Evolutionary conservation across 2,888 invertebrate species (phyloP).

Genomic region (Cybosia mesomella): DNA sequence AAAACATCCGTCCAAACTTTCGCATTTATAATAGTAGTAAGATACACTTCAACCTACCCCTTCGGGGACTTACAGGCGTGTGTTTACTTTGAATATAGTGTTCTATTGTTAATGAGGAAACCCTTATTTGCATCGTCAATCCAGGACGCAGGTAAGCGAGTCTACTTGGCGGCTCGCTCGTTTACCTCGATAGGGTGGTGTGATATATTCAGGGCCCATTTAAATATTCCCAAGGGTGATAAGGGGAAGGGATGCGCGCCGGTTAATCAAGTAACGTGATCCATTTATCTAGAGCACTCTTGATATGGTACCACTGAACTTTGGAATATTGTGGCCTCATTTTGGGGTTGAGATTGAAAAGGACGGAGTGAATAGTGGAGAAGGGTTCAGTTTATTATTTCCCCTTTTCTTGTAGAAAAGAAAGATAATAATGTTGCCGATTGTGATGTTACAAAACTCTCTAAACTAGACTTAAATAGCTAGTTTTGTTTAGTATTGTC

Average conservation of each 20-base stretch:
- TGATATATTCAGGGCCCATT: conserved; percentile 85
- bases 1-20: neutral
- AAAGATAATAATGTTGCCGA: neutral
- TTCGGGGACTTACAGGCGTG: neutral
- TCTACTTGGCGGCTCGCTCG: conserved; percentile 68
- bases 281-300: conserved; percentile 85
- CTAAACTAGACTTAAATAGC: neutral
- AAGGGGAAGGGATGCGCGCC: conserved; percentile 83
- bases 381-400: neutral
- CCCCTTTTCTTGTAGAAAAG: neutral
- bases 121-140: conserved; percentile 76
- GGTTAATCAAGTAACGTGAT: conserved; percentile 87
- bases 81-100: conserved; percentile 52
- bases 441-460: neutral
- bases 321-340: conserved; percentile 81
- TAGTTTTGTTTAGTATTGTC: neutral
- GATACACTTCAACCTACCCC: neutral
- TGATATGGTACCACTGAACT: conserved; percentile 82
- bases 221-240: conserved; percentile 86
- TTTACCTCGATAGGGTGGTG: conserved; percentile 79
- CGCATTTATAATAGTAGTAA: neutral
- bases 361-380: conserved; percentile 15
- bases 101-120: conserved; percentile 74
- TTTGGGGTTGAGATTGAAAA: conserved; percentile 69
- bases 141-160: conserved; percentile 78